Conservation (phyloP, 1,140 invertebrate species). For the Lepidurus couesii region DNA sequence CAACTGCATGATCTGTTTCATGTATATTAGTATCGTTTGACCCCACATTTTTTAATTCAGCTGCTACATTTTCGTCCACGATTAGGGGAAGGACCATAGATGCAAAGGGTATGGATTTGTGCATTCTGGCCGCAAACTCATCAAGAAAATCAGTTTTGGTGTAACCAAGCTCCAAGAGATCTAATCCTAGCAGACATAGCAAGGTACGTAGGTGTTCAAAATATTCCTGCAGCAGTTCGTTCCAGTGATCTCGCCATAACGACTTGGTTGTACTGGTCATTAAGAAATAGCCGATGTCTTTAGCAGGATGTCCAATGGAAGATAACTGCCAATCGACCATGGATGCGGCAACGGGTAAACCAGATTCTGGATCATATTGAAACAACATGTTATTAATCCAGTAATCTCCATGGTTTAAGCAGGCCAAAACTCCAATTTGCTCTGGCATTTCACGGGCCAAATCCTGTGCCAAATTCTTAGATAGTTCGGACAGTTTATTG, state of each 20-base stretch:
- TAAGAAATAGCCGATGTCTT: slow-evolving; percentile 32
- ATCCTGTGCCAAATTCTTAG: background rate
- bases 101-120: too few relatives aligned
- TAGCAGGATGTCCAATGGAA: slow-evolving; percentile 27
- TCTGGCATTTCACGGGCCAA: background rate
- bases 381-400: background rate
- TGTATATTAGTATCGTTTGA: background rate
- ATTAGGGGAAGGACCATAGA: background rate
- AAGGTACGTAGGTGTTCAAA: background rate
- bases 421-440: background rate
- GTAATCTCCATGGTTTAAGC: background rate
- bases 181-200: slow-evolving; percentile 16
- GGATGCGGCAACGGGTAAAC: background rate
- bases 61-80: background rate
- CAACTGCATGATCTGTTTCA: too few relatives aligned
- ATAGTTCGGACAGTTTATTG: background rate
- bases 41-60: background rate
- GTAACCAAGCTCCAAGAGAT: background rate
- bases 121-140: too few relatives aligned
- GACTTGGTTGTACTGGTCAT: slow-evolving; percentile 25
- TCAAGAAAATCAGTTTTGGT: background rate
- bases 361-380: background rate
- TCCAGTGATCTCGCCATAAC: slow-evolving; percentile 20
- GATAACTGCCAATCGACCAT: slow-evolving; percentile 31
- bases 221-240: slow-evolving; percentile 28